These are phyloP conservation scores for Tetheella fluctuosa DNA, from an alignment of 2,888 invertebrate genomes.

Conservation along the genomic window DNA sequence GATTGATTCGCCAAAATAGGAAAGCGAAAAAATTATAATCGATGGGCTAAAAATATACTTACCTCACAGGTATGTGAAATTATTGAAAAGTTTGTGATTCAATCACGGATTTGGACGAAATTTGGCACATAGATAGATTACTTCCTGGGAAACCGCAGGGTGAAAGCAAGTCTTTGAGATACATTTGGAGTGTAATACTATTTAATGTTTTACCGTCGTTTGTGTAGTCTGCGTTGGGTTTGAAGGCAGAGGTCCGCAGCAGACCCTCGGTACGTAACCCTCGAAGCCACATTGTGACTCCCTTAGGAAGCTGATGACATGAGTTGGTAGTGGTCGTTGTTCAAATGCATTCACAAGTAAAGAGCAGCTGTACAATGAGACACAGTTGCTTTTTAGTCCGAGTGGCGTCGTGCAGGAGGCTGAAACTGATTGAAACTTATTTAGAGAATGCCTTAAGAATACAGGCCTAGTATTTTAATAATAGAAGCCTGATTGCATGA, in stretches of 20 bases:
- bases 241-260: constrained; percentile 75
- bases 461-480: too few relatives aligned
- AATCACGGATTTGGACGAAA: too few relatives aligned
- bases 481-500: neutral
- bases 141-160: too few relatives aligned
- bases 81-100: too few relatives aligned
- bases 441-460: neutral
- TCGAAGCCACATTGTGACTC: constrained; percentile 83
- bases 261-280: constrained; percentile 76
- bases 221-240: constrained; percentile 17
- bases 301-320: constrained; percentile 68
- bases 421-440: constrained; percentile 42
- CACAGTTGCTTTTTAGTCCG: constrained; percentile 68
- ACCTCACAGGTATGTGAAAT: too few relatives aligned
- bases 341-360: constrained; percentile 66
- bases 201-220: constrained; percentile 38
- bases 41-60: too few relatives aligned
- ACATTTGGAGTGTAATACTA: neutral
- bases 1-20: too few relatives aligned
- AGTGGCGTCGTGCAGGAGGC: constrained; percentile 74
- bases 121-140: too few relatives aligned
- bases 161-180: too few relatives aligned
- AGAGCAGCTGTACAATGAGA: constrained; percentile 77
- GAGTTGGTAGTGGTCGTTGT: constrained; percentile 61
- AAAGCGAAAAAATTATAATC: too few relatives aligned